Evolutionary conservation across 2,113 vertebrate genomes (phyloP), one percentile per base, ranked within the genome.

Genomic region (Lophius piscatorius): DNA sequence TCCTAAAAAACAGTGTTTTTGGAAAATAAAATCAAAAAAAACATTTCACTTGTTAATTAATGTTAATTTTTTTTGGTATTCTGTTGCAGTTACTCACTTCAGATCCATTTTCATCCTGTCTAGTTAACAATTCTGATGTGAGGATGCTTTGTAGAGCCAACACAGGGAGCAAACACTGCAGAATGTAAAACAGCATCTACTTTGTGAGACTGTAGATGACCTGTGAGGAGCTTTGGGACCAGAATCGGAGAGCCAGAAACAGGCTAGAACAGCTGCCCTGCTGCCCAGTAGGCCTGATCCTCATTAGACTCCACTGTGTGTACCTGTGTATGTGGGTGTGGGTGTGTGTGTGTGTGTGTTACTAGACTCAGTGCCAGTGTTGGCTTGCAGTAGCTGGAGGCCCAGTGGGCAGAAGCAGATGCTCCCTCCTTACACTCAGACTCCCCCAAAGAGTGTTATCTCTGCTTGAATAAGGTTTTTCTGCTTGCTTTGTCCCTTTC

Each of bases 281-380:
- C 70, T 73, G 75, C 82, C 75, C 76, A 76, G 70, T 75, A 80
- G 80, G 80, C 75, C 44, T 76, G 48, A 24, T 76, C 74, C 82
- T 87, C 82, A 85, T 88, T 88, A 82, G 69, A 87, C 71, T 80
- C 59, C 72, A 80, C 78, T 70, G 82, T 60, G 79, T 76, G 72
- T 74, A 63, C 31, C 13, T 45, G 16, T 35, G 42, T 45, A 13
- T 45, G 48, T 35, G 46, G n/a, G 36, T 20, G 45, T 39, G 24
- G 44, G 35, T 36, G 46, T 66, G 34, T 46, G 28, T 18, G 28
- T 38, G 46, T 54, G 45, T 42, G 64, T 46, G 47, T 4, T 26
- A n/a, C n/a, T n/a, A n/a, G n/a, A n/a, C n/a, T n/a, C n/a, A 44
- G 60, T 45, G 73, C 41, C 61, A 39, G 67, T 71, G 75, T 85